Evolutionary conservation across 2,888 invertebrate species (phyloP), one percentile per base, ranked within the genome.

Genomic region (Physocephala rufipes): DNA sequence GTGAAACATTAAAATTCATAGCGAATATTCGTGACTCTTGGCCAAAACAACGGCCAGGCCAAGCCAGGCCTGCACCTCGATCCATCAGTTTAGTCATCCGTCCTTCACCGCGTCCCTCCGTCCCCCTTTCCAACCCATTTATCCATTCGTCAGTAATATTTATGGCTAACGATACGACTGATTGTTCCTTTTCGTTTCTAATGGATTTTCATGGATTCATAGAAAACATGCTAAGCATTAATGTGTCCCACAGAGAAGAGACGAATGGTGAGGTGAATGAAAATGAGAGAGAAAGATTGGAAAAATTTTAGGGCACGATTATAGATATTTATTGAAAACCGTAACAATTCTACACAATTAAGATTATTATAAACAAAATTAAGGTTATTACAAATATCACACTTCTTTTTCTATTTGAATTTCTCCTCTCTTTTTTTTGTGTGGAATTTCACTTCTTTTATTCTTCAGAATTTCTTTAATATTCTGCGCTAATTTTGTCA

Each of bases 21-120:
- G 70, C 70, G 43, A 45, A 70, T 70, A 70, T 70, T 70, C 70
- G 70, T 70, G 70, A 70, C 70, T 70, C 45, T 19, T 58, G 53
- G 55, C 63, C 63, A 19, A 70, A 70, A 70, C 55, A 59, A 66
- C 15, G 53, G 30, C 36, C 45, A 2, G 43, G 19, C 26, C 55
- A 26, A 49, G 30, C 36, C 45, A 2, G 43, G 19, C 26, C 55
- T 16, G 30, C 43, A 62, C 36, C 36, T 28, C 19, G 13, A 26
- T 28, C 26, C 36, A 36, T 36, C 36, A 36, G 36, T 36, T 36
- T 36, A n/a, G 36, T 36, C 53, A n/a, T 63, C 47, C 45, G 24
- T 47, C 43, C 63, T n/a, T 43, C 15, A 26, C 0, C 24, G 1
- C 58, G 26, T 7, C 58, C 26, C 24, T 24, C 28, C 5, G 36